Conservation (phyloP, 2,113 vertebrate species). For the Thalassoma bifasciatum region DNA sequence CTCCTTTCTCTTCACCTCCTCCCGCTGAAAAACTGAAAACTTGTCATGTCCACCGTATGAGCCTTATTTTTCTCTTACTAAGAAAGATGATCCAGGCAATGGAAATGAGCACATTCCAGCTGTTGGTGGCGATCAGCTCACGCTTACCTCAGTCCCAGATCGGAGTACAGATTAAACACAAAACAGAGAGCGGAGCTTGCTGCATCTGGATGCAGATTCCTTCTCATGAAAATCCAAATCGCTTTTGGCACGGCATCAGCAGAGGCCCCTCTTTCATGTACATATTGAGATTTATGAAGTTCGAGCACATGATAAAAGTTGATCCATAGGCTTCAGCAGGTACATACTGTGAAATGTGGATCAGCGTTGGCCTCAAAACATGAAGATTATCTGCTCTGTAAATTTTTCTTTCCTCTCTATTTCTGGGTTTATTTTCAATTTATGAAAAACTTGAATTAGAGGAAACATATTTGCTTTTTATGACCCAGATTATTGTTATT, state of each 20-base stretch:
- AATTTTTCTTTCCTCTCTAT: not conserved
- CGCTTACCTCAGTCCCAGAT: conserved; percentile 81
- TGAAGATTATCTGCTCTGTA: not conserved
- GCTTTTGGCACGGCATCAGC: conserved; percentile 54
- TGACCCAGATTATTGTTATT: not conserved
- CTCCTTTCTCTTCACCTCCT: conserved; percentile 11
- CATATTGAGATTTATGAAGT: conserved; percentile 62
- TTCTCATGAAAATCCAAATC: conserved; percentile 51
- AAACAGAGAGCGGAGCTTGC: conserved; percentile 65
- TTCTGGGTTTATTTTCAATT: not conserved
- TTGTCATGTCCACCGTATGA: conserved; percentile 23
- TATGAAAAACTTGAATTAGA: not conserved
- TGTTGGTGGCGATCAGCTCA: conserved; percentile 81
- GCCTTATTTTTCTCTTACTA: conserved; percentile 13
- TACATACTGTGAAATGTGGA: conserved; percentile 39
- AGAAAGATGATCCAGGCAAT: conserved; percentile 74
- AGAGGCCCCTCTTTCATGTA: conserved; percentile 62
- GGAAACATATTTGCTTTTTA: not conserved
- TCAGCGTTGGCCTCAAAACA: conserved; percentile 14
- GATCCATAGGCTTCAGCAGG: conserved; percentile 55
- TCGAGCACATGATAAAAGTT: conserved; percentile 46
- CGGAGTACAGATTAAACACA: conserved; percentile 66
- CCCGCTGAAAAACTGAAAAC: conserved; percentile 9
- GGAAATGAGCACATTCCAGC: conserved; percentile 75
- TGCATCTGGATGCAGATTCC: conserved; percentile 66